Evolutionary conservation across 2,797 vertebrate species (phyloP), one percentile per base, ranked within the genome.

Genomic region (Menidia menidia): DNA sequence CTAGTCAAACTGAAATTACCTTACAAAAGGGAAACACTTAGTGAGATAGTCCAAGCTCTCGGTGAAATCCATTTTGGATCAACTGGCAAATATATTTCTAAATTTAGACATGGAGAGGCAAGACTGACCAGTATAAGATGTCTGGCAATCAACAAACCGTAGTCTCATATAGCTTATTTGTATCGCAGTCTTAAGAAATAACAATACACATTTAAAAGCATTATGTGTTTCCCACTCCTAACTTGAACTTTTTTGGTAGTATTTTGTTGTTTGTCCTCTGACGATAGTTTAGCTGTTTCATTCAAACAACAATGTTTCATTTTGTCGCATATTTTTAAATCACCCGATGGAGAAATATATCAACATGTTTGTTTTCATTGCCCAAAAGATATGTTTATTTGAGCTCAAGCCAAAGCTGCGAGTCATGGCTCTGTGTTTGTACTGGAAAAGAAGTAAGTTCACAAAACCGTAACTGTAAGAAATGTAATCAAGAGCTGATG

Each of bases 41-140:
- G 14, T 47, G 32, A 41, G 50, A 54, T 19, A 43, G 16, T 39
- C 16, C 30, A 30, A 12, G 19, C 16, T 30, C n/a, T 30, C 19
- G 25, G 19, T 47, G 11, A 53, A 75, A 72, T 61, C 18, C 48
- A 30, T 7, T 60, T 52, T 74, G 60, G 41, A 47, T 73, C 31
- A 19, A 7, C 62, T 12, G 58, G 42, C 48, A 53, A 77, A 62
- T 59, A 13, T 14, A 18, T 59, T 59, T 61, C 39, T 59, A 70
- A 53, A 73, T 70, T 62, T 64, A 70, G 61, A 43, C n/a, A 1
- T 54, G 35, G 56, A 56, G 10, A 57, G 52, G 30, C 48, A 50
- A 41, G 65, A 52, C 47, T 42, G 2, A 41, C 16, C 54, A 18
- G 14, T 32, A 5, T 47, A 63, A 25, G 60, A 35, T 25, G 18